Evolutionary conservation across 2,888 invertebrate species (phyloP), one percentile per base, ranked within the genome.

Genomic region (Alloscopus bannaensis): DNA sequence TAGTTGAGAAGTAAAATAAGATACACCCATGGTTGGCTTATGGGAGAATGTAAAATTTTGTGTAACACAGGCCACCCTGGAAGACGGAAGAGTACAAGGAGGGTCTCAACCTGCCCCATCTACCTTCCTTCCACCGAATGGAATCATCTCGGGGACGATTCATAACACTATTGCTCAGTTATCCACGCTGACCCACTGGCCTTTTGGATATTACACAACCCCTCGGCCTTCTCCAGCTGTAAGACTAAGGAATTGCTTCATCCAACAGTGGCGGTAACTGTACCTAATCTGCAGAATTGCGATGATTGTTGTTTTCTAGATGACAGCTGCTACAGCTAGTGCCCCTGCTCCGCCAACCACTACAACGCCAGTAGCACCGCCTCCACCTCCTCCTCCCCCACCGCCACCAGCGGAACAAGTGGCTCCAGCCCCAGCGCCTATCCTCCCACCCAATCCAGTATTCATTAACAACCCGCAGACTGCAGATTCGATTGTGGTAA

Each of bases 181-280:
- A n/a, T 72, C 79, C 6, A 79, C 79, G 3, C 28, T 79, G 13
- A 47, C 79, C 2, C 79, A 79, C 20, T 79, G 79, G 79, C 79
- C 79, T 4, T 79, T 79, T 60, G 72, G 42, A 2, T 79, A 79
- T 62, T 50, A 47, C 20, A 79, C 79, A 16, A 79, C 79, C 28
- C 29, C 24, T 1, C 52, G 36, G 24, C 64, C 70, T 16, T 2
- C 24, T 16, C 1, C 52, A 52, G 2, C 11, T 1, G 52, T 52
- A 52, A 50, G 6, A n/a, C n/a, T n/a, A n/a, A n/a, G 31, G n/a
- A n/a, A n/a, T n/a, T n/a, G n/a, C n/a, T n/a, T n/a, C n/a, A n/a
- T n/a, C n/a, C n/a, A n/a, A n/a, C n/a, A n/a, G n/a, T n/a, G n/a
- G n/a, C n/a, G n/a, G n/a, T n/a, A n/a, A n/a, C n/a, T n/a, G n/a